phyloP scores from a whole-genome alignment of 2,797 vertebrate genomes.

The Crocodylus rhombifer region DNA sequence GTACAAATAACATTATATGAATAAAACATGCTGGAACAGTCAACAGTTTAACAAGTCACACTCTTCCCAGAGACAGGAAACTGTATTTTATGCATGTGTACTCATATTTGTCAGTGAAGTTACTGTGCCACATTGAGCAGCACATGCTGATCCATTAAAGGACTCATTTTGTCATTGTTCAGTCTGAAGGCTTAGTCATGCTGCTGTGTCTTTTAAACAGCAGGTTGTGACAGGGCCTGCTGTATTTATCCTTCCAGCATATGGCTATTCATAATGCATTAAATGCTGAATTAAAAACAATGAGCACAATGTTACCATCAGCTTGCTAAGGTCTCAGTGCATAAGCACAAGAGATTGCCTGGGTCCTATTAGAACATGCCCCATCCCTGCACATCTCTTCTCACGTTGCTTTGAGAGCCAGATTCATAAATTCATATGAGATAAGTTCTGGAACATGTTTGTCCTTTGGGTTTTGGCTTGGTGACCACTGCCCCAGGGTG shows the following conservation, averaged over 20 bases:
- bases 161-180: neutral
- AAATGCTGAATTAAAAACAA: slow-evolving; percentile 1
- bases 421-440: no score
- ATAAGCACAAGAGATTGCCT: neutral
- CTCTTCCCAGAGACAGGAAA: neutral
- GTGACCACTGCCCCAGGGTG: no score
- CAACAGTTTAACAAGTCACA: neutral
- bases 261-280: neutral
- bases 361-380: neutral
- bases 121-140: neutral
- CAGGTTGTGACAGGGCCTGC: neutral
- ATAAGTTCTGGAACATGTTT: no score
- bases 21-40: neutral
- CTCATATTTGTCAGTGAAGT: neutral
- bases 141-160: neutral
- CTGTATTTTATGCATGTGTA: neutral
- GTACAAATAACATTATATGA: neutral
- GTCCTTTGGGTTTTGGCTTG: no score
- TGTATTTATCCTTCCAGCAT: neutral
- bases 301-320: neutral
- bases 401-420: no score
- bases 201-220: neutral
- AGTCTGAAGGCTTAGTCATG: neutral
- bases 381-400: neutral
- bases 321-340: neutral